These are phyloP conservation scores for Drosophila neonasuta DNA, from an alignment of 2,888 invertebrate species.

Conservation along the genomic window DNA sequence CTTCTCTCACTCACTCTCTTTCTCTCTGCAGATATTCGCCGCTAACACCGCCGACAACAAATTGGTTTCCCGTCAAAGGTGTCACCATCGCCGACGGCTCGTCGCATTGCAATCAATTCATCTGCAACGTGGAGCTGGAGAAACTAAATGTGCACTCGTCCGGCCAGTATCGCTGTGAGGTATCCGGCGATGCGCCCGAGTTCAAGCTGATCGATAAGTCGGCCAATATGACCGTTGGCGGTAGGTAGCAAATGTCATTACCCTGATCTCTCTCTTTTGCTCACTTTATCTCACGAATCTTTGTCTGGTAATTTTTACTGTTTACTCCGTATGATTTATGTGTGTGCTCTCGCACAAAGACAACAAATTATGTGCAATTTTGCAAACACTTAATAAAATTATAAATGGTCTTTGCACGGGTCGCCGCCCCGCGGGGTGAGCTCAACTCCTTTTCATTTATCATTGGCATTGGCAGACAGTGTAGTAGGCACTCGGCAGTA, in stretches of 20 bases:
- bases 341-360: constrained; percentile 47
- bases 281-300: background rate
- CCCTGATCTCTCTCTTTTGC: background rate
- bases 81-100: constrained; percentile 81
- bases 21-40: constrained; percentile 81
- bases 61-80: constrained; percentile 82
- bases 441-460: constrained; percentile 74
- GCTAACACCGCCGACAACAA: constrained; percentile 81
- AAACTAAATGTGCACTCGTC: constrained; percentile 80
- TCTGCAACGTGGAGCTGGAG: constrained; percentile 82
- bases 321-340: constrained; percentile 52
- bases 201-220: constrained; percentile 84
- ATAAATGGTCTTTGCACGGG: constrained; percentile 75
- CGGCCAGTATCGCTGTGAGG: constrained; percentile 86
- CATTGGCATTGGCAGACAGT: constrained; percentile 56
- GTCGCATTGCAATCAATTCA: constrained; percentile 82
- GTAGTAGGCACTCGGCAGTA: constrained; percentile 2
- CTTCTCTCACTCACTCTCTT: constrained; percentile 32
- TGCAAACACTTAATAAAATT: constrained; percentile 79
- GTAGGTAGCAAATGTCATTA: constrained; percentile 75
- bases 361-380: constrained; percentile 79
- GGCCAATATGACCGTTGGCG: constrained; percentile 85
- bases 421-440: constrained; percentile 34
- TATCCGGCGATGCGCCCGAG: constrained; percentile 85
- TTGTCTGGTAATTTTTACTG: constrained; percentile 10